Evolutionary conservation across 2,888 invertebrate species (phyloP), one percentile per base, ranked within the genome.

Genomic region (Aphodius sticticus): DNA sequence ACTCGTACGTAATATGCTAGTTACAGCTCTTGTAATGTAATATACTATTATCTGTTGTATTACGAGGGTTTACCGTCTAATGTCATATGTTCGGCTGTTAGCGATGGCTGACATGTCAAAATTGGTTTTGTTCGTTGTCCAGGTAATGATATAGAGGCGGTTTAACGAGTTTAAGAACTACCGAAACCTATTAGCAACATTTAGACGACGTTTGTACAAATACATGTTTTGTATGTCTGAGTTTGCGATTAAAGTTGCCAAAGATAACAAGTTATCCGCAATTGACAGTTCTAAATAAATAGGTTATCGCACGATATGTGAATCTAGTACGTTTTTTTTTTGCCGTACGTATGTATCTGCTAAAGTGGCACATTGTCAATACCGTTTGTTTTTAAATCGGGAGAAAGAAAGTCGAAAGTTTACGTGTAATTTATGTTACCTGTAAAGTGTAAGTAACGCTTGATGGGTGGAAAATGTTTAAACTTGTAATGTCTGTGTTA

Each of bases 51-150:
- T 53, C 53, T 53, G 53, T 53, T 26, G 12, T 53, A 53, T 53
- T 9, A 53, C 12, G 9, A 53, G 53, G 12, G 4, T 53, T 53
- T 53, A 9, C 12, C 53, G 53, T 53, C 12, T 53, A 53, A 53
- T 53, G 53, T 53, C 53, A 53, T 53, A 53, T 53, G 53, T 53
- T 53, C 53, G 53, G 53, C 53, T 9, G 9, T 5, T 53, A 53
- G 53, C 53, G 53, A 53, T 53, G 53, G 53, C 53, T 53, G 53
- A 53, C 53, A 53, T 53, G 53, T 53, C 53, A 53, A 53, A 53
- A 53, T 53, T 53, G 53, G 9, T 53, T 53, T 53, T 53, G 53
- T 53, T 53, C 7, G 53, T 53, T 5, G 53, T 53, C 53, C 53
- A 53, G 53, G 53, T 53, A 53, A 53, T 53, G 53, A 53, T 9